Percentiles rank a stretch among this genome's conserved stretches.
Evolutionary conservation across 1,140 invertebrate genomes (phyloP).

Genomic region (Heliconius hewitsoni): DNA sequence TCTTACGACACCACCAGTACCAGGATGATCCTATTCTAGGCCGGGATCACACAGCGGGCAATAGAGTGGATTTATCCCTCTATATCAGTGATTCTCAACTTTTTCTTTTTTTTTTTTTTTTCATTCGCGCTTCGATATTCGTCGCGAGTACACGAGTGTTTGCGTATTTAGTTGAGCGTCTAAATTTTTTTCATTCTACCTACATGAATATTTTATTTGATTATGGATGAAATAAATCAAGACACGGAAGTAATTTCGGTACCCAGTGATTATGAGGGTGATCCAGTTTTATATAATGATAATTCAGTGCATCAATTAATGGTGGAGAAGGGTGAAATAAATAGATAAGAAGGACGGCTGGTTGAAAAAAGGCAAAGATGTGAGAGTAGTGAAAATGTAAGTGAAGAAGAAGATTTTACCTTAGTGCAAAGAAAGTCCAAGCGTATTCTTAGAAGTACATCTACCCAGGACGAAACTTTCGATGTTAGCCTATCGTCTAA

Average conservation of each 20-base stretch:
- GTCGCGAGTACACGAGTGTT: too few relatives aligned
- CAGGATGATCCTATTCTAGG: too few relatives aligned
- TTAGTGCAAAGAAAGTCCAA: slow-evolving; percentile 10
- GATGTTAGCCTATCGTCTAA: slow-evolving; percentile 26
- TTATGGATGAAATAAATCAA: neutral
- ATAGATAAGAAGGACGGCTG: neutral
- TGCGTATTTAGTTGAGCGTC: too few relatives aligned
- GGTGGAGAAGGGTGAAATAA: neutral
- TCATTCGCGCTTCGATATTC: too few relatives aligned
- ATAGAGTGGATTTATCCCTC: too few relatives aligned
- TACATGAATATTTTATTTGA: too few relatives aligned
- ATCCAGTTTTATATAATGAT: slow-evolving; percentile 8
- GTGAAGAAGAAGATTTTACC: slow-evolving; percentile 13
- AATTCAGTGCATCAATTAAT: neutral
- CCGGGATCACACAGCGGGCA: too few relatives aligned
- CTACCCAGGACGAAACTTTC: slow-evolving; percentile 8
- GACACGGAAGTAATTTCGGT: neutral
- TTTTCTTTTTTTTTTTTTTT: too few relatives aligned
- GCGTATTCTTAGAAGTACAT: neutral
- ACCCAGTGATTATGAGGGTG: neutral
- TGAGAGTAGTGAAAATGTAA: neutral
- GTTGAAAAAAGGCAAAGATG: slow-evolving; percentile 10
- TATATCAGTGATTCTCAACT: too few relatives aligned
- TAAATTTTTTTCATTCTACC: too few relatives aligned
- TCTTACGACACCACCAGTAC: too few relatives aligned